Base-by-base conservation (phyloP, 2,113 vertebrate species). In the Neolamprologus hecqui region DNA sequence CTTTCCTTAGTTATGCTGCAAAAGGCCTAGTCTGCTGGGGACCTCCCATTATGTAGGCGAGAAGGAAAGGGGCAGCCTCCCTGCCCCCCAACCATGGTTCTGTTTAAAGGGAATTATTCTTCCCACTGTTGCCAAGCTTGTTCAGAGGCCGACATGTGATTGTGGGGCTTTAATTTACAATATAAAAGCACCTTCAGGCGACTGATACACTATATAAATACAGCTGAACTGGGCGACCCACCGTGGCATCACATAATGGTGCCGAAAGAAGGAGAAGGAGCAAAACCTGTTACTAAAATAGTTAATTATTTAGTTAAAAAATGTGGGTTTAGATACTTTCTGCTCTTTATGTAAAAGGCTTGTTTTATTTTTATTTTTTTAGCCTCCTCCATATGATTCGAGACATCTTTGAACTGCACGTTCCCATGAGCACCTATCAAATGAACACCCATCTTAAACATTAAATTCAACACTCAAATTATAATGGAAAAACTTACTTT, bases 41-140 rank as follows among this genome's bases (percentile, higher is more conserved):
- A 65, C 60, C 19, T 65, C 33, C 10, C 33, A 65, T 37, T 65
- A 65, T 37, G 6, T 37, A 37, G 33, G 60, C 0, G 2, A 65
- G 31, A 7, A 65, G 6, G 0, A 65, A 37, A 37, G 10, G 31
- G 31, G 31, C 3, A 65, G 10, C 33, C 19, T 2, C 3, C 17
- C 33, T n/a, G 60, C 2, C 60, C 33, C 17, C 0, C 6, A n/a
- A 65, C 0, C 6, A 37, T 2, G 10, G 60, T 37, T 37, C 60
- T 65, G 60, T 65, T 65, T 35, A 65, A 65, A 65, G 4, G 10
- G 6, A 65, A 3, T 37, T 65, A 0, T 37, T 35, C 60, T 37
- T 65, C 10, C 19, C 10, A 65, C 1, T 37, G 33, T 65, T 65
- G 6, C 19, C 3, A 37, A 65, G 1, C 60, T 65, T 13, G 19